These are phyloP conservation scores for Celastrina argiolus DNA, from an alignment of 2,888 invertebrate genomes.

Conservation along the genomic window DNA sequence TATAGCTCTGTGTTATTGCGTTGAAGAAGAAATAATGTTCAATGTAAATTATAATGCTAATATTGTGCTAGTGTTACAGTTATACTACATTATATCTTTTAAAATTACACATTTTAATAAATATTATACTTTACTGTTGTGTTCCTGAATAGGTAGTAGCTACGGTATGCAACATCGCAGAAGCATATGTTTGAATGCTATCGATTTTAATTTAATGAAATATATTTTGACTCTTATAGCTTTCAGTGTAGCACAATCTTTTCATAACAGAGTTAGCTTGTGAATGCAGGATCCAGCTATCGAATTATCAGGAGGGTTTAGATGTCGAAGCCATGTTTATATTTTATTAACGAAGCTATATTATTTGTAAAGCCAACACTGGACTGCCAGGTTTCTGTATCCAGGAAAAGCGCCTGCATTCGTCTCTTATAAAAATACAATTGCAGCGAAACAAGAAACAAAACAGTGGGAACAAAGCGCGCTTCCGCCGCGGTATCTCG, in stretches of 20 bases:
- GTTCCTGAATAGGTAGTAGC: no score
- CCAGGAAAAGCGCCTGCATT: constrained; percentile 10
- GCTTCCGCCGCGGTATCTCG: constrained; percentile 45
- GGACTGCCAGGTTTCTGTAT: neutral
- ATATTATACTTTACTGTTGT: no score
- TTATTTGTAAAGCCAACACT: neutral
- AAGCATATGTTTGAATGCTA: no score
- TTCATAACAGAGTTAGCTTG: constrained; percentile 30
- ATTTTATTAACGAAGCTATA: constrained; percentile 15
- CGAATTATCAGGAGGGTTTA: constrained; percentile 29
- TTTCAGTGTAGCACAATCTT: neutral
- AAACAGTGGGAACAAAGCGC: constrained; percentile 32
- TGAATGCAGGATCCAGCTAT: constrained; percentile 29
- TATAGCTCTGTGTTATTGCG: no score
- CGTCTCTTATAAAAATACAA: constrained; percentile 22
- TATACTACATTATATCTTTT: no score
- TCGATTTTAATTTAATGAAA: no score
- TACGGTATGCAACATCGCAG: neutral
- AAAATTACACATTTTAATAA: no score
- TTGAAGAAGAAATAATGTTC: no score
- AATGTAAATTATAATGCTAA: no score
- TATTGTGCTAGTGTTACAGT: no score
- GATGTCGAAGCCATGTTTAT: constrained; percentile 24
- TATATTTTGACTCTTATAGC: neutral
- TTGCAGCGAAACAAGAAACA: constrained; percentile 23